Conservation (phyloP, 2,888 invertebrate genomes). For the Plebejus melissa region DNA sequence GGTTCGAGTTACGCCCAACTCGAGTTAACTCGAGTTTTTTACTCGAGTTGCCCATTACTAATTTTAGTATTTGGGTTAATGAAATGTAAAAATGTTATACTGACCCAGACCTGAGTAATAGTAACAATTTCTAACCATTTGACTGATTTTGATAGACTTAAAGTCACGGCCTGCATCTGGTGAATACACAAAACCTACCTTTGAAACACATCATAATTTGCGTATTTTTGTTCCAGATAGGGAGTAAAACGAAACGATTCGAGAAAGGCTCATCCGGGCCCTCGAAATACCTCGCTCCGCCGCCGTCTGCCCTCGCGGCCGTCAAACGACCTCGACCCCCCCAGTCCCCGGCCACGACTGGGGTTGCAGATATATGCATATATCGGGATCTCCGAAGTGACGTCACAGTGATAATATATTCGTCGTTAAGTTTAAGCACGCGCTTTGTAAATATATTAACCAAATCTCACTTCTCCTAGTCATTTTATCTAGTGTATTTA, state of each 20-base stretch:
- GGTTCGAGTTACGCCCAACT: too few relatives aligned
- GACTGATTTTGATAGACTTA: too few relatives aligned
- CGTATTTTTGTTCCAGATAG: conserved; percentile 63
- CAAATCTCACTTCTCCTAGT: conserved; percentile 70
- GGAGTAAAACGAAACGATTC: conserved; percentile 70
- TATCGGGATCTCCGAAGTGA: conserved; percentile 76
- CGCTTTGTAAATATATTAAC: conserved; percentile 51
- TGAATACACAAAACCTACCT: too few relatives aligned
- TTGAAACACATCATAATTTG: neutral
- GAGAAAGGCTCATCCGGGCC: conserved; percentile 55
- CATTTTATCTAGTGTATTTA: conserved; percentile 77
- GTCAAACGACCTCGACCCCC: conserved; percentile 63
- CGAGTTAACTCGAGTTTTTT: too few relatives aligned
- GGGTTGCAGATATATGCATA: conserved; percentile 70
- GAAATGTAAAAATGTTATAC: too few relatives aligned
- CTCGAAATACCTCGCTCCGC: conserved; percentile 70
- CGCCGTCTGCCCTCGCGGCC: conserved; percentile 73
- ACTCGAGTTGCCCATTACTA: too few relatives aligned
- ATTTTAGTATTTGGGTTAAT: too few relatives aligned
- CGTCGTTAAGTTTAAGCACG: conserved; percentile 60
- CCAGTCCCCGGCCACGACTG: conserved; percentile 75
- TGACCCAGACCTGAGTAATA: too few relatives aligned
- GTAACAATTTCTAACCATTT: too few relatives aligned
- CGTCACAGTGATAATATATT: conserved; percentile 74
- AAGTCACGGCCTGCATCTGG: too few relatives aligned